Base-by-base conservation (phyloP, 2,797 vertebrate species). In the Astyanax mexicanus region DNA sequence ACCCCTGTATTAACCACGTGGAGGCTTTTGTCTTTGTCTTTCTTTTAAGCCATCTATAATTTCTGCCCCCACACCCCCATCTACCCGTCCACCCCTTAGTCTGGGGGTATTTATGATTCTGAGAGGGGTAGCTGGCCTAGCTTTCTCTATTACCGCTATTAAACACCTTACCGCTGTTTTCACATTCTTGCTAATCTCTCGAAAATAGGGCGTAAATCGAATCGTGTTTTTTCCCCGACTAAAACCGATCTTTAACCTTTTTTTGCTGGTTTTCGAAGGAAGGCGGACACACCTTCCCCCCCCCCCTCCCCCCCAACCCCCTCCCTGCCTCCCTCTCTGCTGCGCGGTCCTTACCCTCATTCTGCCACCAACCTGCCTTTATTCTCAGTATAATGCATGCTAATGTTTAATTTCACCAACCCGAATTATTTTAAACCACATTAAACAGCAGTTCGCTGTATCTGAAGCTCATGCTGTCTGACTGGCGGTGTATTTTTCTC, bases 231-330 rank as follows among this genome's bases (percentile, higher is more conserved):
- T n/a, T 51, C 29, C 1, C 37, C 38, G 44, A 35, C 19, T 12
- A 45, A 21, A 32, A 74, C 58, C 13, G 25, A 42, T 74, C 27
- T 61, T n/a, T n/a, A n/a, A n/a, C n/a, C n/a, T n/a, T n/a, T 69
- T 45, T 74, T 45, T 40, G 38, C 21, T 27, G 7, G 9, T 37
- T 69, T 64, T 68, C 38, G 72, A 75, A 37, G 64, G 73, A 21
- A 32, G 52, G 27, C 47, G 80, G 83, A 78, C 83, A 84, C 83
- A 82, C 83, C 83, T 81, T 84, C 70, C 72, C 62, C 47, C 47
- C 21, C 58, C 76, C 77, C 49, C 74, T 69, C 66, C 55, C 27
- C 45, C 13, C 11, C 40, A 12, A 9, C 7, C 37, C 38, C 10
- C 38, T 10, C 11, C 38, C 6, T 40, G 11, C 11, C 51, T 67